These are phyloP conservation scores for Monochamus saltuarius DNA, from an alignment of 1,140 invertebrate genomes.

Conservation along the genomic window DNA sequence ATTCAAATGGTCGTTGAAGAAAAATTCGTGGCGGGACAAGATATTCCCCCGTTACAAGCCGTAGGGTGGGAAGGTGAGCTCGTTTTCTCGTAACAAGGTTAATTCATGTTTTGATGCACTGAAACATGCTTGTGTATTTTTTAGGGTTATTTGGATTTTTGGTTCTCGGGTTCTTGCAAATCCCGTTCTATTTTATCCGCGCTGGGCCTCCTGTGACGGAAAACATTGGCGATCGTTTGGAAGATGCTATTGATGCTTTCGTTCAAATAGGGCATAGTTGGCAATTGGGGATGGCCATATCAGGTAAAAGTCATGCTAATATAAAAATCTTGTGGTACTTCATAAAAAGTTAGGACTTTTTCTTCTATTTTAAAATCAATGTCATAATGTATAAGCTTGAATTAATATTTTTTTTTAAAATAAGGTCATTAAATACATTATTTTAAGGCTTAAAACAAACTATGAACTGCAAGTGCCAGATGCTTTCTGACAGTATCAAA, in stretches of 20 bases:
- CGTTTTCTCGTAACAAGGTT: slow-evolving; percentile 21
- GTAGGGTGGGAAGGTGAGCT: slow-evolving; percentile 94
- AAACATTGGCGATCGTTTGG: slow-evolving; percentile 76
- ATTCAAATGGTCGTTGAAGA: slow-evolving; percentile 94
- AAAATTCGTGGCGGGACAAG: slow-evolving; percentile 78
- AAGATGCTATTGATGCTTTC: slow-evolving; percentile 84
- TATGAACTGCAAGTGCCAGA: too few species aligned
- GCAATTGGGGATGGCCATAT: slow-evolving; percentile 63
- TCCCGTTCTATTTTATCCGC: slow-evolving; percentile 84
- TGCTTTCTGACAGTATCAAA: too few species aligned
- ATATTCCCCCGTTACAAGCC: slow-evolving; percentile 79
- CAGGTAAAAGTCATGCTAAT: slow-evolving; percentile 57
- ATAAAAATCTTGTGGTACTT: slow-evolving; percentile 13
- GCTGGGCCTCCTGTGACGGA: slow-evolving; percentile 73
- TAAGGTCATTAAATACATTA: too few species aligned
- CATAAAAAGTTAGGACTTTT: too few species aligned
- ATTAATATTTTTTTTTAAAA: too few species aligned
- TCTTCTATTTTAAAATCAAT: too few species aligned
- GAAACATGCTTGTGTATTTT: not conserved
- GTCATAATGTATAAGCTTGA: too few species aligned
- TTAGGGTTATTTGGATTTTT: slow-evolving; percentile 78
- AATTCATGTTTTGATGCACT: slow-evolving; percentile 1
- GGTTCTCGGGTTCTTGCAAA: slow-evolving; percentile 70
- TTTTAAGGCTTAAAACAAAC: too few species aligned
- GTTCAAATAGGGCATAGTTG: slow-evolving; percentile 74